These are phyloP conservation scores for Xyrauchen texanus DNA, from an alignment of 2,113 vertebrate genomes.

Conservation along the genomic window DNA sequence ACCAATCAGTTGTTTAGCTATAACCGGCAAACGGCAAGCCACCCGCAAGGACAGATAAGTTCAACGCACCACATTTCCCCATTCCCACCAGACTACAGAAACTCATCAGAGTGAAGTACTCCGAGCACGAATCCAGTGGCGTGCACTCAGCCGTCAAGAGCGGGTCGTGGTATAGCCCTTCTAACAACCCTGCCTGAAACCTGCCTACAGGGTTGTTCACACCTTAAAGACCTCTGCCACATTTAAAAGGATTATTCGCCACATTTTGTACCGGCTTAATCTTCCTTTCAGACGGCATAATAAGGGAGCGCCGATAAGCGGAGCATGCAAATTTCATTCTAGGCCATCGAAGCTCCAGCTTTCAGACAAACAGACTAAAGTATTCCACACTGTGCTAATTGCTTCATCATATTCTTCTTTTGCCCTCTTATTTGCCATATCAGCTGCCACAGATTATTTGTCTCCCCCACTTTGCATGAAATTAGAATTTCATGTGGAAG, in stretches of 20 bases:
- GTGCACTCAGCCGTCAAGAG: constrained; percentile 14
- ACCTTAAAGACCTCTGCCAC: constrained; percentile 78
- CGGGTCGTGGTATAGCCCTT: background rate
- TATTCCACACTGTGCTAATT: constrained; percentile 79
- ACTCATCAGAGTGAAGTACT: background rate
- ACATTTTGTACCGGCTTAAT: constrained; percentile 82
- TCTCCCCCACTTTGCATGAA: constrained; percentile 78
- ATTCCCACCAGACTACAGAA: background rate
- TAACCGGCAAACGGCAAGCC: no score
- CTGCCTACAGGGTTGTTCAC: constrained; percentile 61
- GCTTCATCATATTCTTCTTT: constrained; percentile 78
- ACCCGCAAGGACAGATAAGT: no score
- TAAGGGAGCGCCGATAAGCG: constrained; percentile 80
- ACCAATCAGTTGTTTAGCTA: constrained; percentile 60
- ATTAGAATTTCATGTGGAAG: constrained; percentile 79
- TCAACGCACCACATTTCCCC: constrained; percentile 2
- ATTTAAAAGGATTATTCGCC: constrained; percentile 84
- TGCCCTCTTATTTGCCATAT: constrained; percentile 73
- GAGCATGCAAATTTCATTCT: constrained; percentile 83
- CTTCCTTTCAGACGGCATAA: constrained; percentile 81
- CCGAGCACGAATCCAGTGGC: no score
- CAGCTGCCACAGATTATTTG: constrained; percentile 76
- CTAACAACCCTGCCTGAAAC: constrained; percentile 52
- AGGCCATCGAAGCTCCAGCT: constrained; percentile 73
- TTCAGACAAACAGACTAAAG: constrained; percentile 73